Evolutionary conservation across 2,113 vertebrate genomes (phyloP).

Genomic region (Zingel zingel): DNA sequence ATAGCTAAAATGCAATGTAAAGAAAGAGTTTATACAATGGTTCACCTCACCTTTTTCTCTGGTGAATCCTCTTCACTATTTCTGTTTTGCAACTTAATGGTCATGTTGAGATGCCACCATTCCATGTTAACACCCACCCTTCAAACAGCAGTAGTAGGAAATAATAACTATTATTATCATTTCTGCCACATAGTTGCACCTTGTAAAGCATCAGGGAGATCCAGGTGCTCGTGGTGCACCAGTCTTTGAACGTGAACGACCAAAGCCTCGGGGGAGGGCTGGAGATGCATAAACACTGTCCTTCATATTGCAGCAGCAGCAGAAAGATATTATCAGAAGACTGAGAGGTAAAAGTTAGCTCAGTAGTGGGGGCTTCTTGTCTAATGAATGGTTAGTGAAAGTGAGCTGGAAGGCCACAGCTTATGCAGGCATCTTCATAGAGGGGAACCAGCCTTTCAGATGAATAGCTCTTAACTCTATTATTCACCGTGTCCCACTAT

Average conservation of each 20-base stretch:
- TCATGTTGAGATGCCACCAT: conserved; percentile 53
- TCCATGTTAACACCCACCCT: conserved; percentile 53
- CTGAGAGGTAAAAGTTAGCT: conserved; percentile 31
- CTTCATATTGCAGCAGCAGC: neutral
- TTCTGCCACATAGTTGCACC: conserved; percentile 46
- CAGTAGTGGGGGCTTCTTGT: neutral
- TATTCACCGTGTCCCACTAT: conserved; percentile 31
- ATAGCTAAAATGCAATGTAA: neutral
- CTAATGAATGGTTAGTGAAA: conserved; percentile 41
- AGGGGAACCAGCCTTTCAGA: conserved; percentile 27
- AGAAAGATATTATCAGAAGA: conserved; percentile 15
- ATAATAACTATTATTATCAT: conserved; percentile 77
- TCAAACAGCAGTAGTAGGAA: conserved; percentile 52
- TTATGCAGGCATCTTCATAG: conserved; percentile 32
- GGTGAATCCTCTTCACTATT: conserved; percentile 6
- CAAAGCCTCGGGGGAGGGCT: conserved; percentile 55
- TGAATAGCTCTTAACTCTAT: conserved; percentile 29
- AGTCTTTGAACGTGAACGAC: conserved; percentile 65
- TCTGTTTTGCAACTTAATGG: conserved; percentile 50
- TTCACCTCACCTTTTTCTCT: conserved; percentile 8
- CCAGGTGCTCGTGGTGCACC: conserved; percentile 63
- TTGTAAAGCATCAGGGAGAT: conserved; percentile 52
- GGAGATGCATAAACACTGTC: conserved; percentile 25
- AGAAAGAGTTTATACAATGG: neutral
- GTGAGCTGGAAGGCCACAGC: neutral